phyloP scores from a whole-genome alignment of 2,797 vertebrate genomes.

The Scleropages formosus region DNA sequence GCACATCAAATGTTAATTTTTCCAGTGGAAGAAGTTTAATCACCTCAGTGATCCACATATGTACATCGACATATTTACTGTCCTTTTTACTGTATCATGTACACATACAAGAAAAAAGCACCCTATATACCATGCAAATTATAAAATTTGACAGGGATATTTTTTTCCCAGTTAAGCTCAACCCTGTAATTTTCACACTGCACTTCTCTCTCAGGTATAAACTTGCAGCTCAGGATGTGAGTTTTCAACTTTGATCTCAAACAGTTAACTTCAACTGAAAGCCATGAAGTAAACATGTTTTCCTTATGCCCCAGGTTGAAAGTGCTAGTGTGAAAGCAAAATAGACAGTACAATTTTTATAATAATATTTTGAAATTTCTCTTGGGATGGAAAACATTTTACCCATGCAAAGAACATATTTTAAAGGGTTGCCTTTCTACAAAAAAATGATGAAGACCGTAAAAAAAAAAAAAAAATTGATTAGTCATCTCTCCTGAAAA shows the following conservation, averaged over 20 bases:
- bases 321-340: slow-evolving; percentile 4
- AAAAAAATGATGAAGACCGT: slow-evolving; percentile 50
- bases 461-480: slow-evolving; percentile 63
- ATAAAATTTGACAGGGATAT: too few relatives aligned
- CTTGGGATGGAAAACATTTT: slow-evolving; percentile 39
- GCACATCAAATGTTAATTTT: too few relatives aligned
- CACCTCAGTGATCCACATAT: too few relatives aligned
- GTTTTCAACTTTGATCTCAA: neutral
- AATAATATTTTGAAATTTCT: slow-evolving; percentile 46
- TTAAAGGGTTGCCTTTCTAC: slow-evolving; percentile 49
- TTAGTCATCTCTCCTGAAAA: slow-evolving; percentile 51
- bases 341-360: slow-evolving; percentile 14
- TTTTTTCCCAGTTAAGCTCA: too few relatives aligned
- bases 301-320: slow-evolving; percentile 12
- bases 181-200: neutral
- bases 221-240: neutral
- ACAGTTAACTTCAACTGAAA: neutral
- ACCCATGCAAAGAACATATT: neutral
- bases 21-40: too few relatives aligned
- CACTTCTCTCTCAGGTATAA: neutral
- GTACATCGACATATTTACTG: too few relatives aligned
- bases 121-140: too few relatives aligned
- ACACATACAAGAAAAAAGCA: too few relatives aligned
- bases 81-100: too few relatives aligned
- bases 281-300: neutral